Conservation (phyloP, 2,888 invertebrate genomes). For the Empis livida region DNA sequence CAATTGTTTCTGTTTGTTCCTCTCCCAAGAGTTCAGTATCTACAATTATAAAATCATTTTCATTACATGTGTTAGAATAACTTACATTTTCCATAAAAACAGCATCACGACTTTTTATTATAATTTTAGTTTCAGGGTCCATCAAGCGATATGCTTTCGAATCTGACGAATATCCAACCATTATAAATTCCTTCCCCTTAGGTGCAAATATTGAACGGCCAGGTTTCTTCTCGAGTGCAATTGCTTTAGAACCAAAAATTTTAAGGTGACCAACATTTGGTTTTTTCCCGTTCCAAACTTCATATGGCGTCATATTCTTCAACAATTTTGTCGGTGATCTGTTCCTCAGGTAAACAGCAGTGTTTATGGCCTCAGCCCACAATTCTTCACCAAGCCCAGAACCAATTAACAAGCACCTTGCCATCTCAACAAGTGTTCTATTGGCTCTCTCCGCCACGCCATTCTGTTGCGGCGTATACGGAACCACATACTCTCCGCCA, state of each 20-base stretch:
- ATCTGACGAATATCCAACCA: slow-evolving; percentile 21
- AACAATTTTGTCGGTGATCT: slow-evolving; percentile 5
- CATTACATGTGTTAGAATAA: too few relatives aligned
- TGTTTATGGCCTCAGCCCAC: slow-evolving; percentile 28
- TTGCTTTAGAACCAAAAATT: slow-evolving; percentile 26
- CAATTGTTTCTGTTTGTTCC: not conserved
- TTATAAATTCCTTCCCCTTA: slow-evolving; percentile 16
- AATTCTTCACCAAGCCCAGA: slow-evolving; percentile 15
- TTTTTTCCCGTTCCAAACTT: slow-evolving; percentile 21
- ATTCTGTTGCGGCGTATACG: slow-evolving; percentile 12
- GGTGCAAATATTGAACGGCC: slow-evolving; percentile 20
- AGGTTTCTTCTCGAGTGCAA: slow-evolving; percentile 22
- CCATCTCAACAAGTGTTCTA: slow-evolving; percentile 14
- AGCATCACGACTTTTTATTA: slow-evolving; percentile 8
- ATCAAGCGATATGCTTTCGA: slow-evolving; percentile 18
- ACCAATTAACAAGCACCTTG: slow-evolving; percentile 17
- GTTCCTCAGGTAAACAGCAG: slow-evolving; percentile 17
- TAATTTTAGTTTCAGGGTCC: slow-evolving; percentile 4
- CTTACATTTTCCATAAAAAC: not conserved
- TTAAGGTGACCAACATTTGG: slow-evolving; percentile 8
- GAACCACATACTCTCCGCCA: slow-evolving; percentile 2
- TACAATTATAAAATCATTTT: too few relatives aligned
- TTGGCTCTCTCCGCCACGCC: slow-evolving; percentile 13
- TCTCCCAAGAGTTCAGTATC: not conserved
- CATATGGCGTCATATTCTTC: slow-evolving; percentile 17